Base-by-base conservation (phyloP, 2,113 vertebrate genomes). In the Crypturellus undulatus region DNA sequence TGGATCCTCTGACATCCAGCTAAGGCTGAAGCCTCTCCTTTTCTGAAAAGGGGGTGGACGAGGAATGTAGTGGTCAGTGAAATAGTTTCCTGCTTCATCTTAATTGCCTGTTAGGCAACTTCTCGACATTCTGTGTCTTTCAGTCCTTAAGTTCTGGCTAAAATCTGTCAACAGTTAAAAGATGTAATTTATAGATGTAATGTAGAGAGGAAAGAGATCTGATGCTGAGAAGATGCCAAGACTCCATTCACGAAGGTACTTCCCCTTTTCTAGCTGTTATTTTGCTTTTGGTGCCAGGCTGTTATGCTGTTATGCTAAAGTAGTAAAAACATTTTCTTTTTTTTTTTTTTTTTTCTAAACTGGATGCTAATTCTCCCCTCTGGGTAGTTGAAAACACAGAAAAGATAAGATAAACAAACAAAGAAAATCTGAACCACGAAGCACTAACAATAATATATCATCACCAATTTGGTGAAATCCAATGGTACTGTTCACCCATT, bases 401-500 rank as follows among this genome's bases (percentile, higher is more conserved):
- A 65, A 82, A 85, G 12, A n/a, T 10, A 20, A 51, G 22, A 17
- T 11, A 72, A n/a, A 0, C 1, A 45, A 43, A 36, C 4, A 45
- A 0, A 4, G 24, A 75, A 75, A 56, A 76, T 18, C 9, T 25
- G 54, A 84, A 2, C 5, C 43, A 22, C 0, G 0, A 75, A 21
- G 75, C 6, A 71, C 51, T 64, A 68, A 4, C 15, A 62, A 7
- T 14, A 56, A 15, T 52, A 7, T 5, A 22, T 34, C 24, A 18
- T 62, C 38, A 68, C 12, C 8, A 68, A 13, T 17, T 5, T 18
- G 54, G 22, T 58, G 34, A 89, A 79, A 81, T 20, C 18, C 26
- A 28, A 38, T 80, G 2, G 4, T 72, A 40, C 40, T 25, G 2
- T 60, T 93, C 19, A 43, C 4, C 4, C 20, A 2, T 7, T 60